A percentile compares a stretch with the other conserved stretches of the same genome.
These are phyloP conservation scores for silkworm (Bombyx mori) DNA, from an alignment of 1,140 invertebrate genomes.

Conservation along the genomic window DNA sequence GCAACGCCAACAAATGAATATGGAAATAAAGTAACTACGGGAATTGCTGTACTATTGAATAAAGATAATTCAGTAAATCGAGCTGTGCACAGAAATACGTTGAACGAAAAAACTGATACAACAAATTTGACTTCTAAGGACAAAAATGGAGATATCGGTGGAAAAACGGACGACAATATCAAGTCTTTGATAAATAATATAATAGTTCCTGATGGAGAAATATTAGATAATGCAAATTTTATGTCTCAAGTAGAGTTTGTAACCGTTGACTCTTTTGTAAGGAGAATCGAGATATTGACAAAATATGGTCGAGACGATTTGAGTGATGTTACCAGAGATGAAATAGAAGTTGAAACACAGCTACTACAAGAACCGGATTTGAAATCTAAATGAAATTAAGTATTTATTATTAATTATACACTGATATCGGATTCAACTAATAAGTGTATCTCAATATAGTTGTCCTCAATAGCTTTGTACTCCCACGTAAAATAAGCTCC, in stretches of 20 bases:
- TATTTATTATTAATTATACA: not conserved
- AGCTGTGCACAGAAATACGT: too few relatives aligned
- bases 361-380: constrained; percentile 3
- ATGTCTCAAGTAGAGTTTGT: constrained; percentile 10
- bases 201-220: constrained; percentile 7
- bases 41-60: too few relatives aligned
- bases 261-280: constrained; percentile 11
- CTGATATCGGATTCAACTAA: not conserved
- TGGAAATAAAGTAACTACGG: too few relatives aligned
- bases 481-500: constrained; percentile 28
- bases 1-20: too few relatives aligned
- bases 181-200: constrained; percentile 18
- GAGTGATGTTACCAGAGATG: constrained; percentile 9
- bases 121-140: not conserved
- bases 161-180: constrained; percentile 11
- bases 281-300: constrained; percentile 8
- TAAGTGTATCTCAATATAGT: not conserved
- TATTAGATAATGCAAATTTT: not conserved
- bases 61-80: too few relatives aligned
- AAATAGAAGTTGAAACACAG: constrained; percentile 10
- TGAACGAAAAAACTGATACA: not conserved
- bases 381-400: not conserved
- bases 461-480: constrained; percentile 40
- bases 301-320: constrained; percentile 1
- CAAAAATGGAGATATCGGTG: not conserved